Evolutionary conservation across 2,113 vertebrate species (phyloP), one percentile per base, ranked within the genome.

Genomic region (Polypterus senegalus): DNA sequence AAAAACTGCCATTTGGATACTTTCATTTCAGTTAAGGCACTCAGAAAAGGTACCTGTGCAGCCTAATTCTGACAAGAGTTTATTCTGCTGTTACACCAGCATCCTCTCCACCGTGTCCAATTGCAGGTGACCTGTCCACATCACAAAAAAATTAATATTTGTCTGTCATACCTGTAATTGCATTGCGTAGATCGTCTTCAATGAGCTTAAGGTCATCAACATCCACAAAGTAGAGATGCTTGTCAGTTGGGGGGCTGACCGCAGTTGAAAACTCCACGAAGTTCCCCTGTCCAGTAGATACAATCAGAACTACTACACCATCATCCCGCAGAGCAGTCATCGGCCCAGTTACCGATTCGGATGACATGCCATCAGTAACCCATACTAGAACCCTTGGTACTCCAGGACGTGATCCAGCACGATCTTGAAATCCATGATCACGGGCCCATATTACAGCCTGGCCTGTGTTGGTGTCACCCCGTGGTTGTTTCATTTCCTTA

Each of bases 381-480:
- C 96, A 98, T 53, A 98, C 83, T 75, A 98, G 71, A 4, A 96
- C 94, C 65, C 93, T 91, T 2, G 93, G 92, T 4, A 95, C 87
- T 0, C 76, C 86, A 0, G 69, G 65, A 46, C 91, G 76, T 58
- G 91, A 27, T 0, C 67, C 76, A 0, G 70, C 86, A 49, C 6
- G 52, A 1, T 70, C n/a, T 0, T 81, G 75, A 81, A 84, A 75
- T 73, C 87, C 73, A 57, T 76, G 66, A 3, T 91, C 77, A 64
- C 78, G 86, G 60, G 89, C 92, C 0, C 83, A 81, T 9, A 74
- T 72, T 64, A 98, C 75, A 0, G 94, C 94, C 5, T 76, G 74
- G 59, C 89, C 92, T 0, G 94, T 97, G 78, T 97, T 97, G 57
- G 96, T 98, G 77, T 97, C 92, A 0, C 96, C 96, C 76, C 90